A percentile compares a stretch with the other conserved stretches of the same genome.
Conservation (phyloP, 2,888 invertebrate species). For the Rotaria sp. region DNA sequence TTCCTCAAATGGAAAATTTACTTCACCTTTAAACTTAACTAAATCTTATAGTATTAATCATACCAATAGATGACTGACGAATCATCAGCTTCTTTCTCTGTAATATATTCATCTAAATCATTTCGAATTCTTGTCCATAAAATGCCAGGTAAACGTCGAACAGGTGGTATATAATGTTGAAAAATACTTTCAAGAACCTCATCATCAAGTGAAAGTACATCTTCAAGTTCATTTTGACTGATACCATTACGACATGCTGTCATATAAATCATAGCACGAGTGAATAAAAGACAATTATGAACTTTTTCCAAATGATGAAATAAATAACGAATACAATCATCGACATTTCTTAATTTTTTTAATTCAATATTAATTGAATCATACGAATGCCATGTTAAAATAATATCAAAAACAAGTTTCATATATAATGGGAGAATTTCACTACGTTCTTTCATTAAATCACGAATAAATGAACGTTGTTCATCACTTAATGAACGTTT, state of each 20-base stretch:
- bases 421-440: conserved; percentile 28
- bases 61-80: conserved; percentile 34
- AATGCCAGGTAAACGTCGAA: conserved; percentile 33
- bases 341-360: neutral
- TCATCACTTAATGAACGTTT: neutral
- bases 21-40: too few species aligned
- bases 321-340: conserved; percentile 27
- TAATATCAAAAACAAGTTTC: conserved; percentile 38
- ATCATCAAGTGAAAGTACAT: conserved; percentile 37
- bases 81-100: conserved; percentile 34
- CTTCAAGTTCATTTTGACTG: conserved; percentile 37
- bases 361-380: conserved; percentile 22
- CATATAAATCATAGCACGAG: conserved; percentile 33
- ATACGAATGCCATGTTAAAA: conserved; percentile 34
- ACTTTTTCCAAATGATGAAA: conserved; percentile 16
- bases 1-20: too few species aligned
- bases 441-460: neutral
- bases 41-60: neutral
- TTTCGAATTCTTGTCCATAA: conserved; percentile 39
- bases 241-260: conserved; percentile 30
- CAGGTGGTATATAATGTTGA: conserved; percentile 37
- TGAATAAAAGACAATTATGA: conserved; percentile 30
- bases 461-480: conserved; percentile 1
- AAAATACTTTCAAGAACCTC: conserved; percentile 37
- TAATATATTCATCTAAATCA: conserved; percentile 34